Evolutionary conservation across 2,888 invertebrate species (phyloP).

Genomic region (Callimorpha dominula): DNA sequence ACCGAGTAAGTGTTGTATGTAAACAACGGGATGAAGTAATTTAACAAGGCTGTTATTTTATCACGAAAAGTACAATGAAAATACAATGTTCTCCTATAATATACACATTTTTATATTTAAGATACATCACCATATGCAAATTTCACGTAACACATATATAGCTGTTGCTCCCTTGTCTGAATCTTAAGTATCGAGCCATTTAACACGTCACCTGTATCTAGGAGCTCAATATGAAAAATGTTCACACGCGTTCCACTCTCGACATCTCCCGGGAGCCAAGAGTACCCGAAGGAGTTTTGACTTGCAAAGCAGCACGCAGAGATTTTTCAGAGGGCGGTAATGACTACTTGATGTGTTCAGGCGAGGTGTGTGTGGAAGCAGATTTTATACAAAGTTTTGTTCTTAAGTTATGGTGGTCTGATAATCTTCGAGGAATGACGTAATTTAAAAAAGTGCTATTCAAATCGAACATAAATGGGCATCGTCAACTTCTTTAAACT

Average conservation of each 20-base stretch:
- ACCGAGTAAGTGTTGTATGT: neutral
- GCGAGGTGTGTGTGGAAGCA: constrained; percentile 59
- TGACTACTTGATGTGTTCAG: constrained; percentile 81
- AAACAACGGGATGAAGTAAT: too few relatives aligned
- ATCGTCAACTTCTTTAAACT: neutral
- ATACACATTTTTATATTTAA: neutral
- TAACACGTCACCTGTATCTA: constrained; percentile 59
- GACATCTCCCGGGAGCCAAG: constrained; percentile 44
- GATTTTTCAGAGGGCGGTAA: constrained; percentile 85
- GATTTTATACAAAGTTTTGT: constrained; percentile 20
- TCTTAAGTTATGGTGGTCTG: neutral
- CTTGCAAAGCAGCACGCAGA: constrained; percentile 83
- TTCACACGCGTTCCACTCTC: constrained; percentile 54
- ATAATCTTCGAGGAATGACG: neutral
- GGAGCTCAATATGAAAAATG: constrained; percentile 59
- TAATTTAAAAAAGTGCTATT: neutral
- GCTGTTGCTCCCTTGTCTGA: constrained; percentile 37
- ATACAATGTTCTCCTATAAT: neutral
- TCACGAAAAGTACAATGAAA: neutral
- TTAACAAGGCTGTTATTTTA: neutral
- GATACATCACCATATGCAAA: neutral
- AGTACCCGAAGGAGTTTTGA: constrained; percentile 77
- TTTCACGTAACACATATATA: constrained; percentile 7
- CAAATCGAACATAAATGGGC: neutral
- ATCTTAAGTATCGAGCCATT: constrained; percentile 54